Percentiles rank a stretch among this genome's conserved stretches.
Evolutionary conservation across 2,113 vertebrate genomes (phyloP).

Genomic region (Coturnix japonica): DNA sequence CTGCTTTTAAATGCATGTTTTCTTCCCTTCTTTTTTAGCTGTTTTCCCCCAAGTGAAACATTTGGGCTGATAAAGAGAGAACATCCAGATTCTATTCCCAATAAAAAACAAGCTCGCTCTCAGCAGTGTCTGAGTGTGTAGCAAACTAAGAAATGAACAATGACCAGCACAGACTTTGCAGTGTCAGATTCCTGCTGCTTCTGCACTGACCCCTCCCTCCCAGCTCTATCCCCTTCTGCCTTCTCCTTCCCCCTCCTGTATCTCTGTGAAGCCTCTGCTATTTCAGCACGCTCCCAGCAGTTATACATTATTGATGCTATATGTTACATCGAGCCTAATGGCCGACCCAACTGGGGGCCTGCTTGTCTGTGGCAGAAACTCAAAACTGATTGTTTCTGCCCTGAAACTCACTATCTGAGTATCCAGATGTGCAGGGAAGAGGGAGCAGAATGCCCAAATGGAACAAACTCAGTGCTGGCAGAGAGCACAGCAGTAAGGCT

Average conservation of each 20-base stretch:
- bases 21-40: not conserved
- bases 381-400: not conserved
- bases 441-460: not conserved
- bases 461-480: not conserved
- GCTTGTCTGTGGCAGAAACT: not conserved
- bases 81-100: not conserved
- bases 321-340: not conserved
- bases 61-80: not conserved
- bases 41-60: not conserved
- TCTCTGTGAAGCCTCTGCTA: not conserved
- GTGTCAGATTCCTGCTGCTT: not conserved
- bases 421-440: not conserved
- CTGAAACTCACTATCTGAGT: not conserved
- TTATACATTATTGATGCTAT: not conserved
- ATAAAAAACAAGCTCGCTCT: not conserved
- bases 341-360: accelerated
- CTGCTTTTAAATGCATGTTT: not conserved
- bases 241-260: not conserved
- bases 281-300: not conserved
- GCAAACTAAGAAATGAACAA: not conserved
- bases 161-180: not conserved
- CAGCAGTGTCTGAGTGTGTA: not conserved
- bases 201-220: not conserved
- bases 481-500: not conserved
- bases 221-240: not conserved